phyloP scores from a whole-genome alignment of 2,797 vertebrate species.

The Ispidina lecontei region DNA sequence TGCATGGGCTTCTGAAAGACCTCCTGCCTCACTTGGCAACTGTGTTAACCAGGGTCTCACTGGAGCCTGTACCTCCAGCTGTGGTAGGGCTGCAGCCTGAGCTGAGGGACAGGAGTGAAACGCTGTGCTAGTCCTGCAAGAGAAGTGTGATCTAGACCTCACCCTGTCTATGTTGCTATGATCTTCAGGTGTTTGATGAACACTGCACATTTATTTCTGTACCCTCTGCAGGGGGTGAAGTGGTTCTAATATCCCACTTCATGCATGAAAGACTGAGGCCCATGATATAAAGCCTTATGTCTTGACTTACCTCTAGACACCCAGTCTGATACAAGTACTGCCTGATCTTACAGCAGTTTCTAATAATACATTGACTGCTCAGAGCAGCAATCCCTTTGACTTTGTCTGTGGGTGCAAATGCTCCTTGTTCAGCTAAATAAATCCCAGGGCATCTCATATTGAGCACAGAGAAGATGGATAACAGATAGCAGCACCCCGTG shows the following conservation, averaged over 20 bases:
- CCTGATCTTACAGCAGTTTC: background rate
- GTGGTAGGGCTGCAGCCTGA: background rate
- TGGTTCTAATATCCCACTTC: background rate
- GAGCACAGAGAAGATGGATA: background rate
- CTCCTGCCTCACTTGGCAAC: background rate
- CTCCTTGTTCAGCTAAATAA: background rate
- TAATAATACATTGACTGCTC: background rate
- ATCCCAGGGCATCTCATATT: background rate
- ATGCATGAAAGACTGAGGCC: background rate
- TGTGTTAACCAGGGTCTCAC: fast-evolving
- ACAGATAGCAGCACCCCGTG: fast-evolving
- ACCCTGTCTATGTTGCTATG: background rate
- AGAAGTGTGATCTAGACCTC: background rate
- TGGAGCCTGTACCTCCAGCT: fast-evolving
- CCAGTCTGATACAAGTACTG: background rate
- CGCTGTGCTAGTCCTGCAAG: background rate
- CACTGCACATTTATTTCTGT: background rate
- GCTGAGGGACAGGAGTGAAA: background rate
- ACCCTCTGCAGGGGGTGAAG: background rate
- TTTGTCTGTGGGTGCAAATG: background rate
- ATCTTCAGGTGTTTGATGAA: background rate
- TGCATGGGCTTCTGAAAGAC: background rate
- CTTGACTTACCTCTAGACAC: background rate
- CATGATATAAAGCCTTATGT: background rate
- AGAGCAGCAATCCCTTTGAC: background rate